These are phyloP conservation scores for Myoxocephalus aenaeus DNA, from an alignment of 2,797 vertebrate species.

Conservation along the genomic window DNA sequence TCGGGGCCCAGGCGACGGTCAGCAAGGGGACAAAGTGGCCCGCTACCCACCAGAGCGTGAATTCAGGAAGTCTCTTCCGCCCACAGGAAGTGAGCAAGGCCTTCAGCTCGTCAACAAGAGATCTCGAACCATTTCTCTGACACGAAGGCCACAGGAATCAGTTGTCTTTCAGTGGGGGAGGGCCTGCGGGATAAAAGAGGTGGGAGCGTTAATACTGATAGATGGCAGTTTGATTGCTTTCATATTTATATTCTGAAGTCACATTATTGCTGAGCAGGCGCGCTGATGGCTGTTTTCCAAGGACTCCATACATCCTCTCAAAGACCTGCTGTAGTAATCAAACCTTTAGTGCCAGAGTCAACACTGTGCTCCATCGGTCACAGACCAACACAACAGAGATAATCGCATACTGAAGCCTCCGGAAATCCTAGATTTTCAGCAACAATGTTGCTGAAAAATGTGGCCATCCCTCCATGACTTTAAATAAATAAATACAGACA, in stretches of 20 bases:
- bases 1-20: constrained; percentile 45
- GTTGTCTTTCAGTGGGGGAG: constrained; percentile 96
- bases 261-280: constrained; percentile 1
- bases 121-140: constrained; percentile 99
- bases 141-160: constrained; percentile 99
- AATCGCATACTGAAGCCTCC: not conserved
- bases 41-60: constrained; percentile 90
- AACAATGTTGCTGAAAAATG: not conserved
- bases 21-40: constrained; percentile 32
- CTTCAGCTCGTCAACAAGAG: constrained; percentile 96
- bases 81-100: constrained; percentile 88
- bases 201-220: not conserved
- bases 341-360: constrained; percentile 17
- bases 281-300: not conserved
- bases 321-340: constrained; percentile 16
- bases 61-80: constrained; percentile 88
- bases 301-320: not conserved
- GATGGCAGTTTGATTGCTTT: not conserved
- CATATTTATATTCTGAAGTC: constrained; percentile 9
- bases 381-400: constrained; percentile 9
- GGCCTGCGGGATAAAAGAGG: constrained; percentile 84
- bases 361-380: not conserved
- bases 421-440: constrained; percentile 5
- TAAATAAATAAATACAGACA: constrained; percentile 22
- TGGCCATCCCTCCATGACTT: not conserved